Evolutionary conservation across 2,113 vertebrate species (phyloP), one percentile per base, ranked within the genome.

Genomic region (Syngnathoides biaculeatus): DNA sequence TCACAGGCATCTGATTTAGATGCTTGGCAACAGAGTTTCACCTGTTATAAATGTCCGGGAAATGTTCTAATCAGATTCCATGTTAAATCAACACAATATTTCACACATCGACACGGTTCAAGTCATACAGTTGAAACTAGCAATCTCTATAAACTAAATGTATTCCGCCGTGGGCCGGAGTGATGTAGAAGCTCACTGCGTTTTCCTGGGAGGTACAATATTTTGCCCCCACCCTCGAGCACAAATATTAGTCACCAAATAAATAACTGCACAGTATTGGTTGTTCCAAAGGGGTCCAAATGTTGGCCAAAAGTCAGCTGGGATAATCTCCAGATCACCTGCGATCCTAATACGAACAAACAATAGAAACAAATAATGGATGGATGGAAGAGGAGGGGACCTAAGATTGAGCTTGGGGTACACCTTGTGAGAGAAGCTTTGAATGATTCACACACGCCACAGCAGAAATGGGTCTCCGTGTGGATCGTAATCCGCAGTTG

Each of bases 1-100:
- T 56, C 14, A 1, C 53, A 53, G 50, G 24, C 14, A 26, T 30
- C 7, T 35, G 56, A 74, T 72, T 57, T 39, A 72, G 8, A 27
- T 27, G 53, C 53, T 17, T 27, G 12, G 24, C 53, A 30, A 27
- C 26, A 56, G 53, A 55, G 52, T 30, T 27, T 56, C 53, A 56
- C 24, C 24, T 27, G 24, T 15, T 56, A 15, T 56, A 56, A 56
- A 56, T 56, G 26, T 27, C 15, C 8, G 13, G 6, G 24, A 56
- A 56, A 56, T 8, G 6, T 56, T 27, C 53, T 15, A 17, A 56
- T 56, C 53, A 26, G 52, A 24, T 55, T n/a, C 5, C 22, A 24
- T 5, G 11, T 11, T 24, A 24, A 53, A 53, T 55, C n/a, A 55
- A 22, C 52, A 13, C 4, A 13, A 26, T 55, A 26, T 26, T 55